phyloP scores from a whole-genome alignment of 2,888 invertebrate species.

The Eupithecia tripunctaria region DNA sequence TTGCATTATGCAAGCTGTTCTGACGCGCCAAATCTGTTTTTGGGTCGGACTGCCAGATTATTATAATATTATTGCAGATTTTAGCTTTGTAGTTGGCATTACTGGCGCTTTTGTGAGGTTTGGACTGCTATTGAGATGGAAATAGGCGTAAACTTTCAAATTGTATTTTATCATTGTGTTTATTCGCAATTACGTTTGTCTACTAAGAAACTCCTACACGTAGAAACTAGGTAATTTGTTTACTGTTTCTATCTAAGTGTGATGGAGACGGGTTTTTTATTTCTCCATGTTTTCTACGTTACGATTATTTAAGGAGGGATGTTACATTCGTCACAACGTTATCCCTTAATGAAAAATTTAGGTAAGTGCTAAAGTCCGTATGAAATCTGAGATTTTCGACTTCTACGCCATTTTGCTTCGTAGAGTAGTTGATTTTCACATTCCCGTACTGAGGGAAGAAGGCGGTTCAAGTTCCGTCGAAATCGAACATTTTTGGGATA shows the following conservation, averaged over 20 bases:
- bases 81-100: conserved; percentile 14
- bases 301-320: background rate
- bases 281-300: background rate
- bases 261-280: background rate
- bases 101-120: conserved; percentile 6
- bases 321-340: no score
- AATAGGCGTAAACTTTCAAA: background rate
- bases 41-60: conserved; percentile 62
- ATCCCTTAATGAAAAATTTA: no score
- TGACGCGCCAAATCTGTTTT: conserved; percentile 66
- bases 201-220: no score
- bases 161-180: background rate
- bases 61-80: conserved; percentile 36
- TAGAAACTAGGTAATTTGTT: background rate
- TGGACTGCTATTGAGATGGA: background rate
- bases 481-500: no score
- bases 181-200: background rate
- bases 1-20: conserved; percentile 72
- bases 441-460: no score
- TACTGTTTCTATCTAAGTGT: background rate
- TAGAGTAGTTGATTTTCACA: no score
- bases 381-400: no score
- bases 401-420: no score
- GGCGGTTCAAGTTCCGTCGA: no score
- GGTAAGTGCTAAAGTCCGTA: no score